These are phyloP conservation scores for Protophormia terraenovae DNA, from an alignment of 2,888 invertebrate species.

Conservation along the genomic window DNA sequence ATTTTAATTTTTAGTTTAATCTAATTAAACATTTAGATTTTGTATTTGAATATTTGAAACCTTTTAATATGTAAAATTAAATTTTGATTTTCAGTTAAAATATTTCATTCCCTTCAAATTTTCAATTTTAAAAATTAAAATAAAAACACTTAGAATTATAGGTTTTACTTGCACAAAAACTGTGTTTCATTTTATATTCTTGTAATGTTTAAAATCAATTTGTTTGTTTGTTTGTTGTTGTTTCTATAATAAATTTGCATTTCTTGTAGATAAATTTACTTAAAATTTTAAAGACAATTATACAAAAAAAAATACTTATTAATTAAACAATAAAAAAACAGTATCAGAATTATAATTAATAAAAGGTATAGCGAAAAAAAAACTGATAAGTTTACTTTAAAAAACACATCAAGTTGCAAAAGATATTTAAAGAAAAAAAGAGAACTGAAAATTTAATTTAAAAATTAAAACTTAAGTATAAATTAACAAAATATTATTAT, in stretches of 20 bases:
- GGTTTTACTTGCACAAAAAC: conserved; percentile 57
- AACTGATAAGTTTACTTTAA: conserved; percentile 3
- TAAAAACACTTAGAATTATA: not conserved
- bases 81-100: not conserved
- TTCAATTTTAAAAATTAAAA: not conserved
- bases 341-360: conserved; percentile 31
- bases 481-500: conserved; percentile 33
- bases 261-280: conserved; percentile 51
- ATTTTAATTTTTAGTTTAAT: no score
- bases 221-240: conserved; percentile 44
- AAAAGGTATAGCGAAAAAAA: conserved; percentile 20
- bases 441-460: conserved; percentile 27
- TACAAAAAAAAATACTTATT: conserved; percentile 58
- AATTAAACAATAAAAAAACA: conserved; percentile 55
- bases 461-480: conserved; percentile 48
- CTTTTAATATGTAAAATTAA: no score
- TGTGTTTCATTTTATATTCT: conserved; percentile 52
- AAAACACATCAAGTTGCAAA: not conserved
- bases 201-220: conserved; percentile 57
- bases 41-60: no score
- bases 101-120: not conserved
- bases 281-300: conserved; percentile 54
- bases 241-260: conserved; percentile 54
- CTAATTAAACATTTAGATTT: no score
- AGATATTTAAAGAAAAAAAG: conserved; percentile 13